Evolutionary conservation across 2,797 vertebrate species (phyloP).

Genomic region (Trichosurus vulpecula): DNA sequence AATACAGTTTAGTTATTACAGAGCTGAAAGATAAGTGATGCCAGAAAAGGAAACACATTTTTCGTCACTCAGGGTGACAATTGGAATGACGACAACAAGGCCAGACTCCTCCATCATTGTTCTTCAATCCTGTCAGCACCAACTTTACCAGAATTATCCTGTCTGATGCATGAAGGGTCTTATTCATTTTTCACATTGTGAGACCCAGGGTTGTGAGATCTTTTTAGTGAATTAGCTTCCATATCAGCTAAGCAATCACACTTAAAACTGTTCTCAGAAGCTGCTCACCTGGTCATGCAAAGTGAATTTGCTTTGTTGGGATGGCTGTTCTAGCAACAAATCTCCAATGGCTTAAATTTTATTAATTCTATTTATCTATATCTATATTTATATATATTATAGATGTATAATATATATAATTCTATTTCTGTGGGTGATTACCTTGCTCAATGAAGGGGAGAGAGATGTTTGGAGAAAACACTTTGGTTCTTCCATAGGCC

Average conservation of each 20-base stretch:
- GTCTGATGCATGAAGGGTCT: conserved; percentile 81
- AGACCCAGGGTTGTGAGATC: conserved; percentile 64
- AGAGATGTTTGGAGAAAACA: conserved; percentile 51
- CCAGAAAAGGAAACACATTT: conserved; percentile 71
- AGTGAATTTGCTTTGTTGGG: conserved; percentile 72
- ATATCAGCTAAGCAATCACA: conserved; percentile 71
- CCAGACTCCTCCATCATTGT: conserved; percentile 79
- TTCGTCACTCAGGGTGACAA: conserved; percentile 80
- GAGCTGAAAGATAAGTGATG: conserved; percentile 63
- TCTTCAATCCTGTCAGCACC: conserved; percentile 81
- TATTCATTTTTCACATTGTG: conserved; percentile 80
- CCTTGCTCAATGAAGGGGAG: conserved; percentile 34
- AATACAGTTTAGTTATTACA: conserved; percentile 59
- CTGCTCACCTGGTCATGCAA: conserved; percentile 60
- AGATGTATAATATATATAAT: too few relatives aligned
- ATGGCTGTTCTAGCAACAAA: conserved; percentile 58
- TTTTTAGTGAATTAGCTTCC: conserved; percentile 62
- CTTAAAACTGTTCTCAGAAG: conserved; percentile 59
- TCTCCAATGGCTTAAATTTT: conserved; percentile 69
- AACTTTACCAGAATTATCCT: conserved; percentile 82
- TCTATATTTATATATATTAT: too few relatives aligned
- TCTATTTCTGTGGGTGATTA: conserved; percentile 47
- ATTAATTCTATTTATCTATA: too few relatives aligned
- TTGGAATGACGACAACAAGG: conserved; percentile 82
- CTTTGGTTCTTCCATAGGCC: conserved; percentile 60